A percentile compares a stretch with the other conserved stretches of the same genome.
Evolutionary conservation across 2,888 invertebrate species (phyloP).

Genomic region (Scaptomyza polygonia): DNA sequence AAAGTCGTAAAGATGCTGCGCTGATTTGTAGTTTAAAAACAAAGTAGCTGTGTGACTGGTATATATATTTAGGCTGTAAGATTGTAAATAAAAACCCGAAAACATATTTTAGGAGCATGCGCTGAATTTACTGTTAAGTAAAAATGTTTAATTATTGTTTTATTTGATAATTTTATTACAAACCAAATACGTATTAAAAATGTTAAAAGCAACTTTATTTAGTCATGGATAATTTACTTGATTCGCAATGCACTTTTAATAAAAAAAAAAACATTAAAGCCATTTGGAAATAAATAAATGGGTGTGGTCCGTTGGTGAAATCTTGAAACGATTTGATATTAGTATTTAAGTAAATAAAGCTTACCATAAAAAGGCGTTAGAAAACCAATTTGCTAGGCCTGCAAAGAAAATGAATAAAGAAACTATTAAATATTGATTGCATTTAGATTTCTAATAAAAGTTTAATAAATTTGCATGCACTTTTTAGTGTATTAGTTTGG

Average conservation of each 20-base stretch:
- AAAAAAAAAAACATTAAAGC: constrained; percentile 36
- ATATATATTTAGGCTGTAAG: neutral
- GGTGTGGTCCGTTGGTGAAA: constrained; percentile 41
- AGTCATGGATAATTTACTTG: constrained; percentile 21
- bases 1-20: constrained; percentile 27
- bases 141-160: no score
- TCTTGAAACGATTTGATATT: constrained; percentile 2
- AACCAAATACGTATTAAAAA: neutral
- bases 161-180: neutral
- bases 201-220: constrained; percentile 46
- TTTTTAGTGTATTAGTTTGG: constrained; percentile 24
- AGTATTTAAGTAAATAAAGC: constrained; percentile 30
- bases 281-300: constrained; percentile 8
- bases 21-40: constrained; percentile 35
- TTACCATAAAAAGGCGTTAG: constrained; percentile 62
- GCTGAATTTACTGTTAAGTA: no score
- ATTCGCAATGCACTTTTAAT: constrained; percentile 33
- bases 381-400: constrained; percentile 36
- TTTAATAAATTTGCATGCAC: no score
- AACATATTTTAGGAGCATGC: no score
- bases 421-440: constrained; percentile 36
- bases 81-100: neutral
- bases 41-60: neutral
- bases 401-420: constrained; percentile 34
- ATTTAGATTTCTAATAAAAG: neutral